These are phyloP conservation scores for Holcopasites calliopsidis DNA, from an alignment of 1,140 invertebrate species.

Conservation along the genomic window DNA sequence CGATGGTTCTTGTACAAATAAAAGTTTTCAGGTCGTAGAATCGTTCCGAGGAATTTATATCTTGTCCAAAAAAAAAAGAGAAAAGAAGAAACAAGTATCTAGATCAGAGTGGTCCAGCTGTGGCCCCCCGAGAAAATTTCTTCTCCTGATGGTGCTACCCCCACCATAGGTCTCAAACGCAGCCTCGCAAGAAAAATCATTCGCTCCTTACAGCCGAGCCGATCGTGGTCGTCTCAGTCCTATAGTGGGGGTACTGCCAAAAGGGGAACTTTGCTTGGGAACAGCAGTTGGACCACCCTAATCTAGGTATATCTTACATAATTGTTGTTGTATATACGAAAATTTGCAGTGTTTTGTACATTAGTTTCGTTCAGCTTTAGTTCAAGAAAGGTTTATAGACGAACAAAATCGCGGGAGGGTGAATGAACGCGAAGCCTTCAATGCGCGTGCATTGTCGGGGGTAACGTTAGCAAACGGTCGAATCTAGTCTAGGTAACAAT, in stretches of 20 bases:
- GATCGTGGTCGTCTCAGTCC: no score
- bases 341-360: conserved; percentile 28
- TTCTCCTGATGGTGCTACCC: no score
- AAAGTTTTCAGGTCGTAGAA: background rate
- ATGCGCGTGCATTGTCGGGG: conserved; percentile 6
- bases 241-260: no score
- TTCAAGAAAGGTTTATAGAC: background rate
- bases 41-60: conserved; percentile 15
- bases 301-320: no score
- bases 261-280: no score
- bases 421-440: background rate
- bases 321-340: conserved; percentile 16
- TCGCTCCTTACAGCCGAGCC: no score
- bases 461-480: conserved; percentile 44
- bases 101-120: no score
- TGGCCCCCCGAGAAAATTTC: no score
- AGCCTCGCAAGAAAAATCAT: no score
- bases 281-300: no score
- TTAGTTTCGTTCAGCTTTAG: conserved; percentile 14
- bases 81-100: no score
- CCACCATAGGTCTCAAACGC: no score
- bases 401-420: background rate
- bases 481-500: conserved; percentile 60
- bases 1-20: conserved; percentile 8
- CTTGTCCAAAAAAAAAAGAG: conserved; percentile 1